Percentiles rank a stretch among this genome's conserved stretches.
Evolutionary conservation across 1,140 invertebrate genomes (phyloP).

Genomic region (Araneus ventricosus): DNA sequence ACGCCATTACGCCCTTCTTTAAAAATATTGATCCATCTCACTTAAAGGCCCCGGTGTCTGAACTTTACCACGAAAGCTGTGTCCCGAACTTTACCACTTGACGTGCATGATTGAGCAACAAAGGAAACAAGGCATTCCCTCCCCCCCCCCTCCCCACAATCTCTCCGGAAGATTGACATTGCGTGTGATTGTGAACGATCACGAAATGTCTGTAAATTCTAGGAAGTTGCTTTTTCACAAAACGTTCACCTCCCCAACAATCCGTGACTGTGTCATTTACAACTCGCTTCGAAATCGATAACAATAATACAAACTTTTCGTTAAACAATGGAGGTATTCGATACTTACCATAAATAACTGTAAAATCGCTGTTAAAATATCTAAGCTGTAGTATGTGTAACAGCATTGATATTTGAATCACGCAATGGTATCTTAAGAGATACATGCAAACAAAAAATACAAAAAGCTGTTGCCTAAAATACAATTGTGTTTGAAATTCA

Average conservation of each 20-base stretch:
- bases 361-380: not conserved
- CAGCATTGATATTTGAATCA: not conserved
- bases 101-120: not conserved
- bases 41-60: not conserved
- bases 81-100: not conserved
- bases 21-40: not conserved
- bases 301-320: not conserved
- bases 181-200: slow-evolving; percentile 11
- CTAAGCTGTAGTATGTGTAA: not conserved
- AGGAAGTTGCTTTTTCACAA: not conserved
- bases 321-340: not conserved
- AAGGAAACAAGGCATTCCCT: not conserved
- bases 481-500: not conserved
- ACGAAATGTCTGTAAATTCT: not conserved
- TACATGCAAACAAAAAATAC: not conserved
- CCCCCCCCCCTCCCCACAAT: not conserved
- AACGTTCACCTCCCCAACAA: not conserved
- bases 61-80: not conserved
- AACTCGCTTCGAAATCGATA: not conserved
- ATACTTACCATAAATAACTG: not conserved
- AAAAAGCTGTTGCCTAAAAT: not conserved
- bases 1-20: not conserved
- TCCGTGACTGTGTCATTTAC: not conserved
- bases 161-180: not conserved
- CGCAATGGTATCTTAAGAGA: not conserved